phyloP scores from a whole-genome alignment of 2,797 vertebrate species.

The Rhynchonycteris naso region DNA sequence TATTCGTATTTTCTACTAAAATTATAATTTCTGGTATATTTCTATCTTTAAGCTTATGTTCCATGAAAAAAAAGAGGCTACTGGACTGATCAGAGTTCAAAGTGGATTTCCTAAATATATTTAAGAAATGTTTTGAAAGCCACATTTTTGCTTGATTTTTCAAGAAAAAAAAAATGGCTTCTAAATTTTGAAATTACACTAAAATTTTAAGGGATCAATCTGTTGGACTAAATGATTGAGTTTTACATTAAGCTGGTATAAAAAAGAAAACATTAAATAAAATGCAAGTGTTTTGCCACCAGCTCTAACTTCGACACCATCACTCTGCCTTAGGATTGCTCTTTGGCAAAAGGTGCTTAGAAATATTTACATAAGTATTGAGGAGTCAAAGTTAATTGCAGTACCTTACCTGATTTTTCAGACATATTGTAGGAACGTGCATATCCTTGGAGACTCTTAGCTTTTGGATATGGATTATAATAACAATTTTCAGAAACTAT shows the following conservation, averaged over 20 bases:
- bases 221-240: not conserved
- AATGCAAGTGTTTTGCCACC: not conserved
- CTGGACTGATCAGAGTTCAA: not conserved
- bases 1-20: not conserved
- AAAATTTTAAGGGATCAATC: not conserved
- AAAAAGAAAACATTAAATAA: not conserved
- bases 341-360: not conserved
- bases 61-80: not conserved
- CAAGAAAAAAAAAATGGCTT: not conserved
- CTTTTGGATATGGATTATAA: not conserved
- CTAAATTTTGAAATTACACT: not conserved
- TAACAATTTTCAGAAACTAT: not conserved
- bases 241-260: not conserved
- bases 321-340: not conserved
- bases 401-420: not conserved
- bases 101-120: slow-evolving; percentile 1
- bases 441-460: not conserved
- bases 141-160: not conserved
- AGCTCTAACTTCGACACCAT: not conserved
- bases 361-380: not conserved
- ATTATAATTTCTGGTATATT: not conserved
- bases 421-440: not conserved
- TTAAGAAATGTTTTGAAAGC: not conserved
- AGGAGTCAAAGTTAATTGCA: not conserved
- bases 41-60: not conserved